Percentiles rank a stretch among this genome's conserved stretches.
Conservation (phyloP, 2,888 invertebrate species). For the Macrosiphum euphorbiae region DNA sequence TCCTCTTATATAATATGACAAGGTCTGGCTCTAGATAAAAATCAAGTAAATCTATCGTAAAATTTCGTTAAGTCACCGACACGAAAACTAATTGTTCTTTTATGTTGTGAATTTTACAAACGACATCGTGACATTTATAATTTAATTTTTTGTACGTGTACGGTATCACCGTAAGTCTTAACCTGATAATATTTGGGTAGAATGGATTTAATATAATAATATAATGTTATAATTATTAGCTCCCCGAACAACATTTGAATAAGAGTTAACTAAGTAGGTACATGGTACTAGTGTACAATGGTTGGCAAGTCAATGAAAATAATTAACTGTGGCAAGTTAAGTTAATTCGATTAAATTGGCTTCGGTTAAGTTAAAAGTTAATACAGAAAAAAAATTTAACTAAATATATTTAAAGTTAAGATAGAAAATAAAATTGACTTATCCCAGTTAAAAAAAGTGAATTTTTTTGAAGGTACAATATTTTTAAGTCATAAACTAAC, state of each 20-base stretch:
- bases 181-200: neutral
- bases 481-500: no score
- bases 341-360: no score
- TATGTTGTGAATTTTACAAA: neutral
- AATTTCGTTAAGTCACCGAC: slow-evolving; percentile 8
- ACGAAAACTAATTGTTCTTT: slow-evolving; percentile 2
- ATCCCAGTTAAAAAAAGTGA: no score
- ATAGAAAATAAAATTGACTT: no score
- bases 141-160: neutral
- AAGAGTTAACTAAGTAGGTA: neutral
- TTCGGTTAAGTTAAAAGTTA: no score
- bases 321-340: no score
- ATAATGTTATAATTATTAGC: neutral
- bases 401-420: no score
- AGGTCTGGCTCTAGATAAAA: neutral
- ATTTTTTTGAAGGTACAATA: no score
- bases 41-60: neutral
- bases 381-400: no score
- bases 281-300: no score
- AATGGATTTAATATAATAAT: neutral
- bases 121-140: neutral
- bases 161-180: neutral
- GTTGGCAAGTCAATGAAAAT: no score
- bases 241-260: neutral
- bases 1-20: neutral